Evolutionary conservation across 2,113 vertebrate genomes (phyloP).

Genomic region (Trochalopteron elliotii): DNA sequence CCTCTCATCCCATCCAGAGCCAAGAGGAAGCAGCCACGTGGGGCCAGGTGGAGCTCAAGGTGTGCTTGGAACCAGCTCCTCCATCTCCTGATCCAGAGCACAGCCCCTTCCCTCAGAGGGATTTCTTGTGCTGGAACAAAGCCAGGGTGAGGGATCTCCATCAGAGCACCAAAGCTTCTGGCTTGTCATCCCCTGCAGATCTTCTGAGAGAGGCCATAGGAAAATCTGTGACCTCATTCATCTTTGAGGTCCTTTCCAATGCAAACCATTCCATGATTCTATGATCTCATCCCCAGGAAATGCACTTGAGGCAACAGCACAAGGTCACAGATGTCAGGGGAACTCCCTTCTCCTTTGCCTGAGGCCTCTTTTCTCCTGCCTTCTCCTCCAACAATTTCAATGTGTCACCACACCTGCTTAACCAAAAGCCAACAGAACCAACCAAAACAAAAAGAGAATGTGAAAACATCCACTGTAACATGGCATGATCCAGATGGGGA

Average conservation of each 20-base stretch:
- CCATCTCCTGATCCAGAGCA: background rate
- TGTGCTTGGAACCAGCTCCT: background rate
- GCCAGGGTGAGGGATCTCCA: background rate
- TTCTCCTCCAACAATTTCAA: background rate
- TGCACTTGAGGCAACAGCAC: background rate
- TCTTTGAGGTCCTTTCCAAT: background rate
- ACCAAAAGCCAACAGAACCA: background rate
- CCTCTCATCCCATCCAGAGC: background rate
- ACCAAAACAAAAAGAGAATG: background rate
- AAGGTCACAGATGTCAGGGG: background rate
- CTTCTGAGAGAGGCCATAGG: background rate
- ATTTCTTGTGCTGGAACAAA: background rate
- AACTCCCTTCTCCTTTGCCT: background rate
- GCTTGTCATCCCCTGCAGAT: background rate
- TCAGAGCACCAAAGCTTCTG: background rate
- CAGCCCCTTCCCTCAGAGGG: background rate
- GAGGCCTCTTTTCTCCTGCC: background rate
- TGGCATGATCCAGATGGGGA: background rate
- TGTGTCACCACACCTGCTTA: background rate
- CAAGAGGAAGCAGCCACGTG: background rate
- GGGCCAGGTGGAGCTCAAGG: background rate
- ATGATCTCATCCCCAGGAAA: background rate
- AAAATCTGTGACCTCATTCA: background rate
- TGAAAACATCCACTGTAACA: background rate
- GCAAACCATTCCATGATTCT: background rate